Conservation (phyloP, 2,113 vertebrate species). For the Gorilla gorilla region DNA sequence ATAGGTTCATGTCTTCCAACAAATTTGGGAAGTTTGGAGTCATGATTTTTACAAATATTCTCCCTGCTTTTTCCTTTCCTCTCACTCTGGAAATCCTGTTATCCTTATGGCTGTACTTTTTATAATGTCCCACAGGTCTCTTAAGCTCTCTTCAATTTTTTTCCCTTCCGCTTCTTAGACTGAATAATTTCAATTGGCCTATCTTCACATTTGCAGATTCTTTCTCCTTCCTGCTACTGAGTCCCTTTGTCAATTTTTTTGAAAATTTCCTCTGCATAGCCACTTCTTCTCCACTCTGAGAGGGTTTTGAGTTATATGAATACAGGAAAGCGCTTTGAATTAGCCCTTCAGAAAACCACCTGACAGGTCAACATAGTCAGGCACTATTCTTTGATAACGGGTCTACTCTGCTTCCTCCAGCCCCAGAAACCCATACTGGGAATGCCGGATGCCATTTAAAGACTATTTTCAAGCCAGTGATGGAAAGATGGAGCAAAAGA, state of each 20-base stretch:
- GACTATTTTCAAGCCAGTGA: neutral
- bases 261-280: neutral
- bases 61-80: neutral
- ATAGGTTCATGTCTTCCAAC: neutral
- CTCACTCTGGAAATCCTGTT: neutral
- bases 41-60: neutral
- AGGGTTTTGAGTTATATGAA: neutral
- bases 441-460: neutral
- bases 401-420: neutral
- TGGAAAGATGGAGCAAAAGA: neutral
- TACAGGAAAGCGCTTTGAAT: neutral
- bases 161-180: neutral
- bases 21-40: neutral
- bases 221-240: neutral
- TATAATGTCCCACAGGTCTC: too few relatives aligned
- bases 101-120: neutral
- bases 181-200: neutral
- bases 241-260: neutral
- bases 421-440: neutral
- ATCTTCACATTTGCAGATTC: neutral
- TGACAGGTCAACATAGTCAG: neutral
- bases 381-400: neutral
- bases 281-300: neutral
- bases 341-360: neutral
- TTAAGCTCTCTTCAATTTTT: neutral